Base-by-base conservation (phyloP, 2,113 vertebrate genomes). In the Barbus barbus region DNA sequence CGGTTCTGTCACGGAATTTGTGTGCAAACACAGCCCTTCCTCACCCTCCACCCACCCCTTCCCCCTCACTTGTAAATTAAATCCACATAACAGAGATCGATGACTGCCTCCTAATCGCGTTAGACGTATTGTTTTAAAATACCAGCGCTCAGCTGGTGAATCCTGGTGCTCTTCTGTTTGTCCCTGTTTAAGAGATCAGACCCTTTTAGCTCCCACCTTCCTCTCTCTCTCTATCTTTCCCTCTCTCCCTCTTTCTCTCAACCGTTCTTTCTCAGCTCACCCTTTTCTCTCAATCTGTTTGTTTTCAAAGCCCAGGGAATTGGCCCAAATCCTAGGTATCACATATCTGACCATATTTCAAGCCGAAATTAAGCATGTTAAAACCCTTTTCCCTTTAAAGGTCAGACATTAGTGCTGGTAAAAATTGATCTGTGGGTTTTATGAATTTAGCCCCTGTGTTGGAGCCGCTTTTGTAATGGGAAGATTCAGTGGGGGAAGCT, bases 401-500 rank as follows among this genome's bases (percentile, higher is more conserved):
- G 97, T 98, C 97, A 98, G 95, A 96, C 96, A 96, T 96, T 97
- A 97, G 96, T 95, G 96, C 92, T 95, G 93, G 92, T 95, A 86
- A 94, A 96, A 96, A 96, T 95, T 91, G 96, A 96, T 96, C 95
- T 95, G 95, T 97, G 96, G 93, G 96, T 88, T 98, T 98, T 97
- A 97, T 97, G 96, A 96, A 97, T 99, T 97, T 96, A 95, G 96
- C 96, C 96, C 96, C 93, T 97, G 96, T 96, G 95, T 93, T 94
- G 95, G 95, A 95, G 95, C 95, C 94, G 93, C 95, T 98, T 82
- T 97, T 98, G 97, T 98, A 97, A 97, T 95, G 93, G 86, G 96
- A 98, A 96, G 95, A 97, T 97, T 96, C 96, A 96, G 96, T 95
- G 94, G 94, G 95, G 95, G 95, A 96, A 96, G 97, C 97, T 98